These are phyloP conservation scores for Pollenia labialis DNA, from an alignment of 2,888 invertebrate species.

Conservation along the genomic window DNA sequence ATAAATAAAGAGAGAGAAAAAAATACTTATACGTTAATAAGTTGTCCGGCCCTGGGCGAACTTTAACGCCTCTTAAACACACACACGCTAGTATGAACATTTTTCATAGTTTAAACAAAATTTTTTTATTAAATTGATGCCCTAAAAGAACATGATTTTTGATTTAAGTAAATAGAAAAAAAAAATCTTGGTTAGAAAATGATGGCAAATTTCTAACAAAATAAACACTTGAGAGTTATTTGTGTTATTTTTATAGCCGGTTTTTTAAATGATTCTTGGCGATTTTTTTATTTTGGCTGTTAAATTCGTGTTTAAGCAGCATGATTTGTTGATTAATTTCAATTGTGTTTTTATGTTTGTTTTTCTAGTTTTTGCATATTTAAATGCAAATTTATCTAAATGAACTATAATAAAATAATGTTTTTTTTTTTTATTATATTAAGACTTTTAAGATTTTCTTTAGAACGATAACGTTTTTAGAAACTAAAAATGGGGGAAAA, in stretches of 20 bases:
- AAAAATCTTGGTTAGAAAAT: not conserved
- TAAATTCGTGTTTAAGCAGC: slow-evolving; percentile 43
- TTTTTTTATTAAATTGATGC: not conserved
- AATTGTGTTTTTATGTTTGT: not conserved
- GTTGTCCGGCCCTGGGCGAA: slow-evolving; percentile 31
- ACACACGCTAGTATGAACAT: not conserved
- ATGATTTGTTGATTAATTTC: slow-evolving; percentile 51
- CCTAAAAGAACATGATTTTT: not conserved
- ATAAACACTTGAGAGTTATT: slow-evolving; percentile 40
- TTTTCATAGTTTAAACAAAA: not conserved
- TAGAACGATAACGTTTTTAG: slow-evolving; percentile 19
- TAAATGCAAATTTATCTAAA: slow-evolving; percentile 57
- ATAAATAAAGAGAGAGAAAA: slow-evolving; percentile 12
- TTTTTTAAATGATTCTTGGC: not conserved
- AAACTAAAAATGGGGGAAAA: not conserved
- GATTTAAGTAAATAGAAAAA: not conserved
- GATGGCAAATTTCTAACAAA: slow-evolving; percentile 22
- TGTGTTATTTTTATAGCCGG: not conserved
- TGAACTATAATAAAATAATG: slow-evolving; percentile 55
- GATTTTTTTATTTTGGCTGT: no score
- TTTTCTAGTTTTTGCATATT: slow-evolving; percentile 24
- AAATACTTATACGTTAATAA: slow-evolving; percentile 28
- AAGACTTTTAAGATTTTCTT: slow-evolving; percentile 32
- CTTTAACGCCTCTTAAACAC: slow-evolving; percentile 45
- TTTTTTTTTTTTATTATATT: not conserved